These are phyloP conservation scores for Paraplagusia blochii DNA, from an alignment of 2,113 vertebrate genomes.

Conservation along the genomic window DNA sequence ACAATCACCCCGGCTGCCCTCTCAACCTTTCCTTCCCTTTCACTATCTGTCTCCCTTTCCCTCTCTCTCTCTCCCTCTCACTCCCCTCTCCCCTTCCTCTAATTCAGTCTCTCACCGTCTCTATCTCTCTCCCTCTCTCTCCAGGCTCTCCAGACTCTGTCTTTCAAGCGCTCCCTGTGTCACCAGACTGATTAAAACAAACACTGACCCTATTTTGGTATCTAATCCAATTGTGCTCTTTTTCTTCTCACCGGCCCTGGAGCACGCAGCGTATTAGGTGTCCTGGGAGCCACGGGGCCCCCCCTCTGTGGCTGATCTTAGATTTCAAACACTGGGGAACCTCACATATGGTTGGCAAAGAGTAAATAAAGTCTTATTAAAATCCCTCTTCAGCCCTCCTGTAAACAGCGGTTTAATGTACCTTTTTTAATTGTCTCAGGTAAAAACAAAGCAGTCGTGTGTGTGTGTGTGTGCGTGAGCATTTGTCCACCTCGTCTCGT, in stretches of 20 bases:
- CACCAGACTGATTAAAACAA: constrained; percentile 91
- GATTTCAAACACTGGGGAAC: constrained; percentile 75
- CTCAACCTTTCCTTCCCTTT: constrained; percentile 50
- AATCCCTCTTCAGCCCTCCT: constrained; percentile 36
- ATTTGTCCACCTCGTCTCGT: neutral
- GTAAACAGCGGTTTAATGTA: constrained; percentile 29
- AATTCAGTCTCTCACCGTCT: constrained; percentile 11
- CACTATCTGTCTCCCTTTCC: constrained; percentile 13
- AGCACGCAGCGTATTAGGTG: constrained; percentile 80
- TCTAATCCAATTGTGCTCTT: constrained; percentile 87
- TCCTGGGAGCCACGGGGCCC: constrained; percentile 68
- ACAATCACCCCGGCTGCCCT: constrained; percentile 68
- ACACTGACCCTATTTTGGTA: constrained; percentile 87
- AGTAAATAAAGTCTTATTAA: constrained; percentile 69
- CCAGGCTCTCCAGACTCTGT: constrained; percentile 60
- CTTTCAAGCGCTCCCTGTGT: constrained; percentile 83
- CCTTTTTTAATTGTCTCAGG: constrained; percentile 8
- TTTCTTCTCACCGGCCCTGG: constrained; percentile 75
- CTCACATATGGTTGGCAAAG: constrained; percentile 69
- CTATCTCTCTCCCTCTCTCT: constrained; percentile 60
- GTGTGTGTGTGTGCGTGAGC: constrained; percentile 3
- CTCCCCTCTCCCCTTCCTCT: constrained; percentile 22
- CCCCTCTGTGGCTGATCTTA: constrained; percentile 62
- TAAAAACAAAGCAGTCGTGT: constrained; percentile 6
- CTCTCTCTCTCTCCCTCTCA: constrained; percentile 52